Percentiles rank a stretch among this genome's conserved stretches.
phyloP scores from a whole-genome alignment of 2,113 vertebrate species.

The human region DNA sequence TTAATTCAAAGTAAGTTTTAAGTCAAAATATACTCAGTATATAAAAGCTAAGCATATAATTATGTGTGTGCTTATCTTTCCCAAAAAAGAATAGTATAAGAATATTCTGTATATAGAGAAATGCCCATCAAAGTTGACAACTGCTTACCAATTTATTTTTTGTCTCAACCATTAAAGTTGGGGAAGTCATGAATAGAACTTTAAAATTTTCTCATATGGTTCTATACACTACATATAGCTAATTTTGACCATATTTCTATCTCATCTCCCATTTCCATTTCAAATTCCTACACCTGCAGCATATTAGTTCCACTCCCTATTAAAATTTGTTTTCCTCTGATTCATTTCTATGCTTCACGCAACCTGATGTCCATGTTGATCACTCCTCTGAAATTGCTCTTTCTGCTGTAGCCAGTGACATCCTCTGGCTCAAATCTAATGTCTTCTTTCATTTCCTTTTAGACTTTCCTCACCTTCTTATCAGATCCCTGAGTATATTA shows the following conservation, averaged over 20 bases:
- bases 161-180: not conserved
- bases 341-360: not conserved
- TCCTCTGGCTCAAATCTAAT: not conserved
- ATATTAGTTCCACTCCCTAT: not conserved
- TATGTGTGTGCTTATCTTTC: not conserved
- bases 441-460: not conserved
- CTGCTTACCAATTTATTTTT: not conserved
- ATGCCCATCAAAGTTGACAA: not conserved
- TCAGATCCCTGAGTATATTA: not conserved
- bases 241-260: not conserved
- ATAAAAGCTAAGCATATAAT: not conserved
- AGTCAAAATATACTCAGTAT: conserved; percentile 16
- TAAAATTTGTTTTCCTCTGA: not conserved
- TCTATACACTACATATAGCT: not conserved
- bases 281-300: not conserved
- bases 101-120: not conserved
- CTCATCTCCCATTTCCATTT: not conserved
- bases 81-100: conserved; percentile 10
- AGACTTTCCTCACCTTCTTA: not conserved
- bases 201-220: not conserved
- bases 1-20: not conserved
- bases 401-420: not conserved
- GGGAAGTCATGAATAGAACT: not conserved
- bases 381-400: not conserved
- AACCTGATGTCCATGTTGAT: not conserved